phyloP scores from a whole-genome alignment of 1,140 invertebrate genomes.

The Bombus impatiens region DNA sequence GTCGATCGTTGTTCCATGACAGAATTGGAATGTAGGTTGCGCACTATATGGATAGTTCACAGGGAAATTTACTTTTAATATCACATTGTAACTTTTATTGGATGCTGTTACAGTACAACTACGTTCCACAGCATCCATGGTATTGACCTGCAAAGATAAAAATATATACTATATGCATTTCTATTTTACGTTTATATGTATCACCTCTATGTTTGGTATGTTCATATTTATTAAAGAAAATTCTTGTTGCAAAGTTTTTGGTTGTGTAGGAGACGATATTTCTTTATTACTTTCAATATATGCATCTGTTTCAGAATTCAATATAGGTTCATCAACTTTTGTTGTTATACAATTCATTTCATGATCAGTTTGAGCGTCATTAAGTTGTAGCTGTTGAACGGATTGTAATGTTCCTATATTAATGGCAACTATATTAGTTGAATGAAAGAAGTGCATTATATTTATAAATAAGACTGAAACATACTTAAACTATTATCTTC shows the following conservation, averaged over 20 bases:
- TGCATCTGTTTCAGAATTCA: conserved; percentile 66
- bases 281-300: conserved; percentile 76
- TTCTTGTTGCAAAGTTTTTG: conserved; percentile 90
- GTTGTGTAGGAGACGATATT: conserved; percentile 80
- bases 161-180: background rate
- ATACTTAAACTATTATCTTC: conserved; percentile 78
- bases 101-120: conserved; percentile 89
- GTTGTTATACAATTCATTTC: conserved; percentile 74
- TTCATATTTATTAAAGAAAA: conserved; percentile 94
- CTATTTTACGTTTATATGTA: background rate
- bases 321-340: conserved; percentile 69
- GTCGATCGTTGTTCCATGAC: conserved; percentile 84
- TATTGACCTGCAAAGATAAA: conserved; percentile 79
- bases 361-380: conserved; percentile 74
- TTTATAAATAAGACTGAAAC: conserved; percentile 5
- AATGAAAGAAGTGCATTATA: background rate
- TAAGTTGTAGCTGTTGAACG: conserved; percentile 77
- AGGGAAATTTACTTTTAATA: conserved; percentile 91
- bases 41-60: conserved; percentile 89
- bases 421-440: conserved; percentile 27
- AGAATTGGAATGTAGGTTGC: conserved; percentile 89
- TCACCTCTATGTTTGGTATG: conserved; percentile 92
- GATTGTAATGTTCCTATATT: conserved; percentile 75
- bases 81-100: conserved; percentile 88
- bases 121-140: conserved; percentile 87